These are phyloP conservation scores for Ophioderma brevispina DNA, from an alignment of 35 echinoderm and acorn worm genomes.

Conservation along the genomic window DNA sequence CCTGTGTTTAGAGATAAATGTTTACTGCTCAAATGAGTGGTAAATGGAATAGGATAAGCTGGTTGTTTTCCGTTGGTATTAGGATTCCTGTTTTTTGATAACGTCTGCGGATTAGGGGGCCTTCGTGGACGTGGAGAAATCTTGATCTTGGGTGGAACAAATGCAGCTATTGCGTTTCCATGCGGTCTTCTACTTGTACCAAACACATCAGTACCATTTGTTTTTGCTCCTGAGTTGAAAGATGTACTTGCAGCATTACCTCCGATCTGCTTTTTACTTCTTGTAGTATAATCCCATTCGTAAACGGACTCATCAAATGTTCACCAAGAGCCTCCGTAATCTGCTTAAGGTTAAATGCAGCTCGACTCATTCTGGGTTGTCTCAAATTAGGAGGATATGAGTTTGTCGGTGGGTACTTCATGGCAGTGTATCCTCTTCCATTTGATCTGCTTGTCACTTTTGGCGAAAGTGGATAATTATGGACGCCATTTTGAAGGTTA, in stretches of 20 bases:
- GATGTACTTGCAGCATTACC: not conserved
- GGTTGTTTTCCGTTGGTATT: not conserved
- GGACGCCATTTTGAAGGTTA: slow-evolving; percentile 38
- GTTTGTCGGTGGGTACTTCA: not conserved
- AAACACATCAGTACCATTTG: not conserved
- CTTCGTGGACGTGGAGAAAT: not conserved
- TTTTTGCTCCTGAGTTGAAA: not conserved
- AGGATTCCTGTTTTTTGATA: not conserved
- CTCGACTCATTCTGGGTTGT: slow-evolving; percentile 73
- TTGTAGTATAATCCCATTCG: slow-evolving; percentile 32
- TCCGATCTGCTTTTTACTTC: not conserved
- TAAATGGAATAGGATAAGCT: not conserved
- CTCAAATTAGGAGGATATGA: slow-evolving; percentile 1
- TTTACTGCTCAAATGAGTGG: not conserved
- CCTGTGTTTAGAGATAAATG: not conserved
- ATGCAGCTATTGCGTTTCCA: slow-evolving; percentile 21
- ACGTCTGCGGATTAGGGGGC: not conserved
- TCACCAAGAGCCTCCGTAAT: slow-evolving; percentile 85
- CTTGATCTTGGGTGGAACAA: slow-evolving; percentile 8
- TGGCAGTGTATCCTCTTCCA: not conserved
- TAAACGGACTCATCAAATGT: slow-evolving; percentile 55
- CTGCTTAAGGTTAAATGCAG: slow-evolving; percentile 85
- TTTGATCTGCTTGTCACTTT: not conserved
- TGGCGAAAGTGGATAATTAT: slow-evolving; percentile 39
- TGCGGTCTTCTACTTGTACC: not conserved